Percentiles rank a stretch among this genome's conserved stretches.
Conservation (phyloP, 1,140 invertebrate genomes). For the Steinernema feltiae region DNA sequence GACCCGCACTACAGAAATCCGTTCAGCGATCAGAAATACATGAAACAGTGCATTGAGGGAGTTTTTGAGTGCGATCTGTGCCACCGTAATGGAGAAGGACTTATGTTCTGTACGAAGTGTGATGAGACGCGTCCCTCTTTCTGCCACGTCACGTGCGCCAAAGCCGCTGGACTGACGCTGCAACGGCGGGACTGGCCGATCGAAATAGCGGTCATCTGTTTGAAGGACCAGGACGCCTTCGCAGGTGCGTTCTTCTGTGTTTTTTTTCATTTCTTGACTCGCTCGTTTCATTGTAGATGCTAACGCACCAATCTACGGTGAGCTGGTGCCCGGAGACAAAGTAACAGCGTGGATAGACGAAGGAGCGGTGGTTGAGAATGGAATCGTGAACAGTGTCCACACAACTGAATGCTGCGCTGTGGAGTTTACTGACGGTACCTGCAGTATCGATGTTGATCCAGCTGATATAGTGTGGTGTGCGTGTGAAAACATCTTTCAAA, state of each 20-base stretch:
- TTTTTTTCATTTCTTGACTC: too few species aligned
- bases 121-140: neutral
- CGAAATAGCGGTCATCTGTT: conserved; percentile 17
- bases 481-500: conserved; percentile 6
- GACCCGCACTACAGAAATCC: neutral
- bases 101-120: neutral
- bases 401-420: neutral
- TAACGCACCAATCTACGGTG: too few species aligned
- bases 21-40: too few species aligned
- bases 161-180: conserved; percentile 18
- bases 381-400: neutral
- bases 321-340: too few species aligned
- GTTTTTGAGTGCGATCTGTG: conserved; percentile 23
- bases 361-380: neutral
- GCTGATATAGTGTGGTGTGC: neutral
- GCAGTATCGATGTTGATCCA: neutral
- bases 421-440: conserved; percentile 15
- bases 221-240: conserved; percentile 17
- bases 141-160: conserved; percentile 29
- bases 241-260: neutral
- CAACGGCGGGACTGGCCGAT: conserved; percentile 26
- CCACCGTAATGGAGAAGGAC: neutral
- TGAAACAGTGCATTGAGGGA: conserved; percentile 16
- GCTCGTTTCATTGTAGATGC: too few species aligned
- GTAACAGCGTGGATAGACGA: neutral